Evolutionary conservation across 2,888 invertebrate species (phyloP).

Genomic region (Hoplodrina blanda): DNA sequence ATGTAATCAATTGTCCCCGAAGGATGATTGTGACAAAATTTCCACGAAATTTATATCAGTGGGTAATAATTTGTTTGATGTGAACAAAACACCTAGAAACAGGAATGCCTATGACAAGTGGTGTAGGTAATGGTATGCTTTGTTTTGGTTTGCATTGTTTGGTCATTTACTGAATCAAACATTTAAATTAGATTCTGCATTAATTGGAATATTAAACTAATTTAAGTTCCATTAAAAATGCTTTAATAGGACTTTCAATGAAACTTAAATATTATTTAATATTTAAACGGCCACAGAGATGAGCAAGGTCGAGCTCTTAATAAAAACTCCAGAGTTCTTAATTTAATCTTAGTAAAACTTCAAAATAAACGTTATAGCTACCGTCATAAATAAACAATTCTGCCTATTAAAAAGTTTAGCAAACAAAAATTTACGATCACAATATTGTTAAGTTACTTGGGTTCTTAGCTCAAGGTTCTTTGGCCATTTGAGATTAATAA

Average conservation of each 20-base stretch:
- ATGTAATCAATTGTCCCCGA: slow-evolving; percentile 84
- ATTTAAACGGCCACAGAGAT: slow-evolving; percentile 1
- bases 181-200: slow-evolving; percentile 6
- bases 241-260: not conserved
- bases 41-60: slow-evolving; percentile 70
- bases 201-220: slow-evolving; percentile 3
- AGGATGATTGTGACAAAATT: slow-evolving; percentile 80
- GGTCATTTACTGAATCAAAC: not conserved
- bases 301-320: slow-evolving; percentile 16
- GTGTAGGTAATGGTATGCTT: slow-evolving; percentile 17
- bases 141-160: slow-evolving; percentile 6
- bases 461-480: slow-evolving; percentile 32
- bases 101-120: slow-evolving; percentile 34
- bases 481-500: slow-evolving; percentile 23
- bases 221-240: not conserved
- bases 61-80: slow-evolving; percentile 71
- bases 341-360: slow-evolving; percentile 50
- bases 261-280: slow-evolving; percentile 14
- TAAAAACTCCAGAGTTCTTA: slow-evolving; percentile 37
- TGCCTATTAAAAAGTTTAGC: slow-evolving; percentile 66
- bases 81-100: slow-evolving; percentile 61
- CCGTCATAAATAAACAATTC: slow-evolving; percentile 64
- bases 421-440: slow-evolving; percentile 63
- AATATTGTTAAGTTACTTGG: slow-evolving; percentile 65
- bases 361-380: slow-evolving; percentile 45